Evolutionary conservation across 2,113 vertebrate genomes (phyloP).

Genomic region (Carassius carassius): DNA sequence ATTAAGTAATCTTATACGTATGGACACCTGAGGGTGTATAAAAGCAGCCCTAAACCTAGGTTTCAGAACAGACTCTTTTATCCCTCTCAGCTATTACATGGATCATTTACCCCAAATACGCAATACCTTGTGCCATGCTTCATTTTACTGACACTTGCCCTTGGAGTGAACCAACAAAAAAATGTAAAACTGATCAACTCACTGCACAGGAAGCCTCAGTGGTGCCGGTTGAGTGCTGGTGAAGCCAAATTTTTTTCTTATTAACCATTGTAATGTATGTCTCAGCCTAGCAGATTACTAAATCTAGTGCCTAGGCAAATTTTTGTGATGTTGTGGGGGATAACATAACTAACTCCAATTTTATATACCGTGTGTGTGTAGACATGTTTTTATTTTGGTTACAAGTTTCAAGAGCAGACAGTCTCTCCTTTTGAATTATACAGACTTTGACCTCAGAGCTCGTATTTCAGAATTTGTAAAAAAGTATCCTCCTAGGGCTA

Average conservation of each 20-base stretch:
- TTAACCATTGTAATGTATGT: neutral
- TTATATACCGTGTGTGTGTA: neutral
- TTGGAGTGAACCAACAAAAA: constrained; percentile 58
- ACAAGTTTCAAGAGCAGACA: neutral
- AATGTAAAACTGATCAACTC: constrained; percentile 16
- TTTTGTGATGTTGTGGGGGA: neutral
- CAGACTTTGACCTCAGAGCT: neutral
- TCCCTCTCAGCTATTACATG: constrained; percentile 59
- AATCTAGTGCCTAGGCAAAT: neutral
- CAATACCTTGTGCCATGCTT: constrained; percentile 55
- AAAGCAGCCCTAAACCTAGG: neutral
- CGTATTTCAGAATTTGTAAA: neutral
- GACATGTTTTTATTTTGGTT: neutral
- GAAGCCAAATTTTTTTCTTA: neutral
- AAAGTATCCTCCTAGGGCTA: neutral
- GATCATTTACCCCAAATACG: constrained; percentile 58
- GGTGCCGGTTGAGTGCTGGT: neutral
- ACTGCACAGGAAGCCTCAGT: neutral
- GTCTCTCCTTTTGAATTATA: constrained; percentile 11
- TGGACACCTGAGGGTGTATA: constrained; percentile 30
- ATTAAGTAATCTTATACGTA: constrained; percentile 7
- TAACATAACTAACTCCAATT: neutral
- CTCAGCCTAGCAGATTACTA: neutral
- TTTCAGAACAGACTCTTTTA: constrained; percentile 41
- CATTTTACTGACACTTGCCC: constrained; percentile 63